Evolutionary conservation across 2,797 vertebrate genomes (phyloP), one percentile per base, ranked within the genome.

Genomic region (Manis crassicaudata): DNA sequence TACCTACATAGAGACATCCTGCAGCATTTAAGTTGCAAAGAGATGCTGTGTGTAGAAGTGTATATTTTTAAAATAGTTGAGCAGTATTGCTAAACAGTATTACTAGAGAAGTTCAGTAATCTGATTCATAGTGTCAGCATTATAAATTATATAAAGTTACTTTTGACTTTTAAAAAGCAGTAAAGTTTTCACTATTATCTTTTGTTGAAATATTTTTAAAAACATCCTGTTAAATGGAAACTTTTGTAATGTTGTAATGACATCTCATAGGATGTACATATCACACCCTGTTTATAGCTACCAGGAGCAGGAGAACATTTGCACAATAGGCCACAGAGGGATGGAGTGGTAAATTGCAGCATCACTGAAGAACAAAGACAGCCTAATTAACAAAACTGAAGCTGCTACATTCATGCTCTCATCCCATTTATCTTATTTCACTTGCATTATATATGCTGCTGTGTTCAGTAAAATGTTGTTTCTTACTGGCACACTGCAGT

Each of bases 371-470:
- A 62, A 43, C 93, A 52, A 67, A 92, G 43, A 18, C 35, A 85
- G 52, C n/a, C 81, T 95, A 85, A 96, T 97, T 92, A 97, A 96
- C 50, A 88, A 90, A 95, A 65, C 18, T 16, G 56, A 70, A 72
- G 25, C 25, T 58, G 43, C 5, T 65, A 14, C 8, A 65, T 35
- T 79, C 29, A 54, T 11, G 25, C 9, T 43, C 1, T 87, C 27
- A 6, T 54, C 80, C 29, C 10, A 62, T 54, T 58, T 43, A 29
- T 85, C 68, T 70, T 83, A 29, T 60, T 86, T 52, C 35, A n/a
- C 20, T 21, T 27, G 25, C 27, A 1, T 46, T 20, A 10, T 60
- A 5, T 12, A 10, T 35, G 11, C 29, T 40, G 37, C 70, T 85
- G 43, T 25, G 10, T 88, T 84, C 91, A 73, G 18, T 35, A 54